phyloP scores from a whole-genome alignment of 2,888 invertebrate species.

The Euplexia lucipara region DNA sequence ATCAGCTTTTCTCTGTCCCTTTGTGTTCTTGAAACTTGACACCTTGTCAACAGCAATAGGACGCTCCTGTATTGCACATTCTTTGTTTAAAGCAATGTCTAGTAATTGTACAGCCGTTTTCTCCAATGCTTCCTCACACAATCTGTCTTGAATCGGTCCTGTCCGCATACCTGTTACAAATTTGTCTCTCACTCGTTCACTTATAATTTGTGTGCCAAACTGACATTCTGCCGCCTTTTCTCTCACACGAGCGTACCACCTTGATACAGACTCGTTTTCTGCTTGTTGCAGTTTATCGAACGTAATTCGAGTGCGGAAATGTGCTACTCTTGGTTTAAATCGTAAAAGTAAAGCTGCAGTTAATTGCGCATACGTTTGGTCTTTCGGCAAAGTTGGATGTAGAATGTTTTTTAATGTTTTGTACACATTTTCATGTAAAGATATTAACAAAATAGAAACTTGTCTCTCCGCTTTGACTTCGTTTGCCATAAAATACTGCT shows the following conservation, averaged over 20 bases:
- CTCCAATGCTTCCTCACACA: constrained; percentile 6
- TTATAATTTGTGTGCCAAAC: neutral
- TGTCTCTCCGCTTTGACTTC: no score
- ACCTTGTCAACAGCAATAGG: constrained; percentile 9
- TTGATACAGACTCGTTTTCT: constrained; percentile 9
- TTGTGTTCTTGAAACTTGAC: constrained; percentile 4
- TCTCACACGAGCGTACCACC: constrained; percentile 9
- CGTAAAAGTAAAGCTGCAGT: constrained; percentile 3
- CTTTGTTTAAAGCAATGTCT: constrained; percentile 2
- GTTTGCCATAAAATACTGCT: constrained; percentile 10
- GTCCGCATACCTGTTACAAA: constrained; percentile 1
- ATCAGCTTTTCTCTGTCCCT: constrained; percentile 1
- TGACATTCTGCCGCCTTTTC: constrained; percentile 1
- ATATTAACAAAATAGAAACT: constrained; percentile 12
- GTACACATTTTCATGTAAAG: constrained; percentile 5
- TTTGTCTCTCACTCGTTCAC: constrained; percentile 5
- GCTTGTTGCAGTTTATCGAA: no score
- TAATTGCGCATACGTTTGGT: neutral
- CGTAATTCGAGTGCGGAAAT: constrained; percentile 9
- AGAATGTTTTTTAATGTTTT: neutral
- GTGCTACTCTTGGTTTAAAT: constrained; percentile 6
- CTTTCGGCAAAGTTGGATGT: neutral
- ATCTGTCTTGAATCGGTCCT: constrained; percentile 4
- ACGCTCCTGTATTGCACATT: constrained; percentile 4
- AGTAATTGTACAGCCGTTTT: constrained; percentile 6